Base-by-base conservation (phyloP, 1,140 invertebrate genomes). In the Sipha flava region DNA sequence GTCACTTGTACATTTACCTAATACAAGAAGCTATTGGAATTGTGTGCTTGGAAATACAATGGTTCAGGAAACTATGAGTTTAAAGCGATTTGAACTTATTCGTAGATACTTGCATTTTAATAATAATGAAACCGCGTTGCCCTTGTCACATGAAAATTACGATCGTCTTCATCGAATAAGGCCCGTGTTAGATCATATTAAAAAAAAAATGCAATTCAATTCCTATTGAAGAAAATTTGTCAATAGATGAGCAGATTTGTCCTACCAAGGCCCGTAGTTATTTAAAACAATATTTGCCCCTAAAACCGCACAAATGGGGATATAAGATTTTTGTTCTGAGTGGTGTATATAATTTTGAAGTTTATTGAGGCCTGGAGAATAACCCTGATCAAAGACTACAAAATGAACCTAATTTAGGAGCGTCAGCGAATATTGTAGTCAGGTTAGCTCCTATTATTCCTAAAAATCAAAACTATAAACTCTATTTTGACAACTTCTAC, bases 221-320 rank as follows among this genome's bases (percentile, higher is more conserved):
- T n/a, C n/a, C n/a, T n/a, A n/a, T n/a, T n/a, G n/a, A n/a, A n/a
- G n/a, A n/a, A n/a, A n/a, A n/a, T n/a, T n/a, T n/a, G n/a, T n/a
- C n/a, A n/a, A n/a, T n/a, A n/a, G n/a, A n/a, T n/a, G n/a, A n/a
- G n/a, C n/a, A n/a, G n/a, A n/a, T n/a, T n/a, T n/a, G n/a, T n/a
- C n/a, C 83, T 29, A 82, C 82, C 1, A 85, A 85, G 81, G 75
- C 82, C 14, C 72, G 40, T 0, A 82, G 83, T 82, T 83, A 81
- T 68, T 77, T 85, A 70, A 85, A 72, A 57, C 84, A 85, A 79
- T 85, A 85, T 79, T 49, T 84, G 1, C 83, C 84, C 37, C 83
- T 83, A 29, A 85, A 85, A 68, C 84, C 83, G 16, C 82, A 84
- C 75, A 84, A 84, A 82, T 84, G 82, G 83, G 83, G 83, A 18